Percentiles rank a stretch among this genome's conserved stretches.
These are phyloP conservation scores for Gymnosoma rotundatum DNA, from an alignment of 2,888 invertebrate genomes.

Conservation along the genomic window DNA sequence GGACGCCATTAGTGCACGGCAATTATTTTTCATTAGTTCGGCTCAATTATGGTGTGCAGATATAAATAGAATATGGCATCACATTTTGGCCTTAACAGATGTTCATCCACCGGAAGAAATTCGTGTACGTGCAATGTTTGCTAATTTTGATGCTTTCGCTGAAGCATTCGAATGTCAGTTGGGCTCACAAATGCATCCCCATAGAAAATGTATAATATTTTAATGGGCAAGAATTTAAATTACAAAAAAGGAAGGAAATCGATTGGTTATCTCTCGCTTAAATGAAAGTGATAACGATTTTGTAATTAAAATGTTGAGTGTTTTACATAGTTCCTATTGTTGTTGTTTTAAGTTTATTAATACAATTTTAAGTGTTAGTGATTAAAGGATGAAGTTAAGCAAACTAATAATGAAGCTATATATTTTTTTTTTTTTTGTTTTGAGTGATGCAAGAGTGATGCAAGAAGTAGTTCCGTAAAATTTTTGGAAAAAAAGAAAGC, in stretches of 20 bases:
- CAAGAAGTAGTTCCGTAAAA: too few relatives aligned
- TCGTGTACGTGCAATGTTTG: constrained; percentile 76
- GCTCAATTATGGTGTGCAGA: constrained; percentile 78
- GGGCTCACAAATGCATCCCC: constrained; percentile 77
- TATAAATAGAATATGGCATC: constrained; percentile 64
- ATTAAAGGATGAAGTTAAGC: too few relatives aligned
- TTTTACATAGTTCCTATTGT: too few relatives aligned
- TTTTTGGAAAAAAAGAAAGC: too few relatives aligned
- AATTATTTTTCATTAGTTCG: constrained; percentile 78
- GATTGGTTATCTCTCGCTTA: not conserved
- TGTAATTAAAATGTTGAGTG: too few relatives aligned
- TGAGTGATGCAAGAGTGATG: too few relatives aligned
- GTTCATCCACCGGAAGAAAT: constrained; percentile 75
- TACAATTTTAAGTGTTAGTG: too few relatives aligned
- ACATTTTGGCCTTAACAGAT: constrained; percentile 62
- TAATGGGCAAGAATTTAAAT: constrained; percentile 69
- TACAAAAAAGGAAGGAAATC: not conserved
- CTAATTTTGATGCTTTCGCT: constrained; percentile 76
- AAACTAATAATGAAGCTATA: too few relatives aligned
- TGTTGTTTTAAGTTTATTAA: too few relatives aligned
- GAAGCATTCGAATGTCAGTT: constrained; percentile 75
- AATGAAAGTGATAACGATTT: too few relatives aligned
- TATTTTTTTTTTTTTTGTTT: too few relatives aligned
- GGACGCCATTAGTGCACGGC: constrained; percentile 73
- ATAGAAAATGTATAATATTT: constrained; percentile 74